Evolutionary conservation across 2,888 invertebrate genomes (phyloP).

Genomic region (Sinohyriopsis cumingii): DNA sequence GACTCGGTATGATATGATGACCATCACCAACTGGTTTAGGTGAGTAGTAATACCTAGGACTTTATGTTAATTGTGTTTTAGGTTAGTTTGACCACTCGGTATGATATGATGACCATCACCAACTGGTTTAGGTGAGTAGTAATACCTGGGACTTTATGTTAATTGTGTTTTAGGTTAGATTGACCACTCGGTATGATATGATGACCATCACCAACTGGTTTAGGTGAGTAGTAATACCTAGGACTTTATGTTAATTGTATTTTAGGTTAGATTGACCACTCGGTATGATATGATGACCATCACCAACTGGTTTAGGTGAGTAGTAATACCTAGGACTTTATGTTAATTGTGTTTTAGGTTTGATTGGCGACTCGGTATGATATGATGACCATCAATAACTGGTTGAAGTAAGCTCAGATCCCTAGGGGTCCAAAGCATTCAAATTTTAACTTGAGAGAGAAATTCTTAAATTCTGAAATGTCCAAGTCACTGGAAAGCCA

Average conservation of each 20-base stretch:
- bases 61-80: background rate
- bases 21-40: slow-evolving; percentile 96
- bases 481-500: no score
- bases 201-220: slow-evolving; percentile 99
- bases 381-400: slow-evolving; percentile 99
- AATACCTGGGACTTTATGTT: background rate
- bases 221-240: slow-evolving; percentile 81
- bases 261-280: no score
- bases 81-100: slow-evolving; percentile 89
- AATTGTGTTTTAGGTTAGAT: slow-evolving; percentile 75
- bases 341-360: slow-evolving; percentile 68
- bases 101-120: slow-evolving; percentile 99
- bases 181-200: no score
- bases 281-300: slow-evolving; percentile 99
- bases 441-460: no score
- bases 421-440: no score
- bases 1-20: slow-evolving; percentile 99
- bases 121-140: slow-evolving; percentile 93
- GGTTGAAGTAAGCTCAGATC: slow-evolving; percentile 92
- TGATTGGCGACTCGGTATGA: no score
- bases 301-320: slow-evolving; percentile 99
- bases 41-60: slow-evolving; percentile 77
- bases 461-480: no score
- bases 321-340: slow-evolving; percentile 60
- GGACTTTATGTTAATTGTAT: background rate